These are phyloP conservation scores for Spodoptera littoralis DNA, from an alignment of 2,888 invertebrate genomes.

Conservation along the genomic window DNA sequence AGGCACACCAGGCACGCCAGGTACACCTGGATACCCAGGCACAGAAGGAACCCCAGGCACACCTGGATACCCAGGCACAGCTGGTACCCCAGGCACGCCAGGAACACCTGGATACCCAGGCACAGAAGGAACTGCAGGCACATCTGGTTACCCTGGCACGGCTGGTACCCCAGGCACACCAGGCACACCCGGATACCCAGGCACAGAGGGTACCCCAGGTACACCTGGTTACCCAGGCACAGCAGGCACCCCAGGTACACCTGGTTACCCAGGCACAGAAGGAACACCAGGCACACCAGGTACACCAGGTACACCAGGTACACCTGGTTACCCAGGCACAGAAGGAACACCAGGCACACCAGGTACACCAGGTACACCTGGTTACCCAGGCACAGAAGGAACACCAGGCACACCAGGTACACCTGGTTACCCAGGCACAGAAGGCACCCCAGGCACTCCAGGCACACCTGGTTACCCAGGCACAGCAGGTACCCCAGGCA, in stretches of 20 bases:
- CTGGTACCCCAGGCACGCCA: constrained; percentile 60
- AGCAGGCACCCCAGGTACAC: constrained; percentile 54
- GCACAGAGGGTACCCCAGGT: constrained; percentile 55
- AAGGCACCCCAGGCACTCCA: constrained; percentile 67
- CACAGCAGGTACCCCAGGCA: constrained; percentile 63
- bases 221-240: constrained; percentile 34
- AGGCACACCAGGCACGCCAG: constrained; percentile 64
- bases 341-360: too few relatives aligned
- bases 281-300: constrained; percentile 58
- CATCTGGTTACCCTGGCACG: constrained; percentile 43
- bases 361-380: constrained; percentile 56
- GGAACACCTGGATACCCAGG: constrained; percentile 57
- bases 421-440: constrained; percentile 59
- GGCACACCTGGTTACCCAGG: constrained; percentile 70
- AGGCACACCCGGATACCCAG: constrained; percentile 69
- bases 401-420: constrained; percentile 55
- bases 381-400: constrained; percentile 46
- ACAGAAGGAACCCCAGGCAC: constrained; percentile 8
- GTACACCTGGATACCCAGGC: constrained; percentile 69
- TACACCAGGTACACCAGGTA: constrained; percentile 67
- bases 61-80: constrained; percentile 37
- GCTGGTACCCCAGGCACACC: constrained; percentile 68
- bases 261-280: constrained; percentile 58
- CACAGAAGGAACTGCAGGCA: constrained; percentile 56
- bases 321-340: constrained; percentile 69